Base-by-base conservation (phyloP, 2,888 invertebrate species). In the Leptinotarsa juncta region DNA sequence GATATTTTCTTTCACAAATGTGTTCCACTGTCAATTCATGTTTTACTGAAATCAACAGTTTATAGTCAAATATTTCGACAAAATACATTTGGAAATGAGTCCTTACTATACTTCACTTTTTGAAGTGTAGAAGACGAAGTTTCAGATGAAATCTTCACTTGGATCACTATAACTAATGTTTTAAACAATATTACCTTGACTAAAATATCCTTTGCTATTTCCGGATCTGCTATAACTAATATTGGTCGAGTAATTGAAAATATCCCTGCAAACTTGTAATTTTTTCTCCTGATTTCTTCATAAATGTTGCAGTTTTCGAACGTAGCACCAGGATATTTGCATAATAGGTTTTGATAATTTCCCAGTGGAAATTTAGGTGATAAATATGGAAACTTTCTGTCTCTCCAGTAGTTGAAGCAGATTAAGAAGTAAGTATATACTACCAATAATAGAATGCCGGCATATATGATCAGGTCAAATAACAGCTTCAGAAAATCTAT, bases 341-440 rank as follows among this genome's bases (percentile, higher is more conserved):
- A 73, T 5, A 82, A 32, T 10, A 79, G 15, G 16, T 75, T 77
- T 12, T 70, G 71, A 20, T 71, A 55, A 69, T 81, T 83, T 15
- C 86, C 86, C 26, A 82, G 81, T 0, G 84, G 83, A 67, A 84
- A 82, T 14, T 67, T 73, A 3, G 85, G 84, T 60, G 78, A 60
- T 1, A 81, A 67, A 50, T 73, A 77, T 15, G 80, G 80, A 7
- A 84, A 73, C 15, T 80, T 80, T 50, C 73, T 77, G 32, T 77
- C 80, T 57, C 78, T 72, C 84, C 84, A 85, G 67, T 83, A 77
- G 62, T 77, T 73, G 75, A 68, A 81, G 16, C 71, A 60, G 26
- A 73, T 62, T 42, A 48, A 62, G 71, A 77, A 76, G 53, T 76
- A 76, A 16, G 42, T 14, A 20, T 68, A 69, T 2, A 62, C 10